phyloP scores from a whole-genome alignment of 2,888 invertebrate species.

The Drosophila helvetica region DNA sequence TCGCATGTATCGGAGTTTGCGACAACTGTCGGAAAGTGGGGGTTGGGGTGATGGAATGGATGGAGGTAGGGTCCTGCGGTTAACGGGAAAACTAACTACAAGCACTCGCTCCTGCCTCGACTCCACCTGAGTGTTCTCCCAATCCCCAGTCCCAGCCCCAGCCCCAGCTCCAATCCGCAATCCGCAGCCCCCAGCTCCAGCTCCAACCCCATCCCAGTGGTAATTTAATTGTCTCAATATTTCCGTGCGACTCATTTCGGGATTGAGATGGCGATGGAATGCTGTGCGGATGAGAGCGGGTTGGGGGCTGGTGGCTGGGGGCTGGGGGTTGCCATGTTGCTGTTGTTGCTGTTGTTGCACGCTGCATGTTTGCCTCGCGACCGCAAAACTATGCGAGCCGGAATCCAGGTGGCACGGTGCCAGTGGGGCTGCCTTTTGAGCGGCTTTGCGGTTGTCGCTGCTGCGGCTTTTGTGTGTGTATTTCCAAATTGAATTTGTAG shows the following conservation, averaged over 20 bases:
- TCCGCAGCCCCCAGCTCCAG: not conserved
- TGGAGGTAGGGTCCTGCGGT: not conserved
- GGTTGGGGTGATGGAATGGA: not conserved
- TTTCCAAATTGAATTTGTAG: slow-evolving; percentile 16
- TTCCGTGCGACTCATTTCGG: slow-evolving; percentile 19
- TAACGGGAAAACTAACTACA: slow-evolving; percentile 9
- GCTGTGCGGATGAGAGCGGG: not conserved
- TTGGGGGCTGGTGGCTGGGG: no score
- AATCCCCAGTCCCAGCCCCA: not conserved
- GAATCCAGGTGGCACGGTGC: not conserved
- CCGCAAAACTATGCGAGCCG: slow-evolving; percentile 41
- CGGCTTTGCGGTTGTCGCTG: slow-evolving; percentile 43
- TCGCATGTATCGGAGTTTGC: slow-evolving; percentile 58
- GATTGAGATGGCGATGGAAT: slow-evolving; percentile 9
- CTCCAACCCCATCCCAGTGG: slow-evolving; percentile 10
- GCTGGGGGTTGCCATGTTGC: not conserved
- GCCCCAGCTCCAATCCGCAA: no score
- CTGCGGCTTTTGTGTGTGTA: slow-evolving; percentile 12
- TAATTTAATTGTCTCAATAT: slow-evolving; percentile 64
- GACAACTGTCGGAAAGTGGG: slow-evolving; percentile 44
- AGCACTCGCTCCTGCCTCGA: not conserved
- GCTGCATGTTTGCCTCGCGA: slow-evolving; percentile 34
- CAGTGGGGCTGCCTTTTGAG: slow-evolving; percentile 41
- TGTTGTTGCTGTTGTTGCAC: slow-evolving; percentile 5
- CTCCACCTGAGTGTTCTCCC: not conserved